Evolutionary conservation across 2,797 vertebrate genomes (phyloP), one percentile per base, ranked within the genome.

Genomic region (Thamnophis elegans): DNA sequence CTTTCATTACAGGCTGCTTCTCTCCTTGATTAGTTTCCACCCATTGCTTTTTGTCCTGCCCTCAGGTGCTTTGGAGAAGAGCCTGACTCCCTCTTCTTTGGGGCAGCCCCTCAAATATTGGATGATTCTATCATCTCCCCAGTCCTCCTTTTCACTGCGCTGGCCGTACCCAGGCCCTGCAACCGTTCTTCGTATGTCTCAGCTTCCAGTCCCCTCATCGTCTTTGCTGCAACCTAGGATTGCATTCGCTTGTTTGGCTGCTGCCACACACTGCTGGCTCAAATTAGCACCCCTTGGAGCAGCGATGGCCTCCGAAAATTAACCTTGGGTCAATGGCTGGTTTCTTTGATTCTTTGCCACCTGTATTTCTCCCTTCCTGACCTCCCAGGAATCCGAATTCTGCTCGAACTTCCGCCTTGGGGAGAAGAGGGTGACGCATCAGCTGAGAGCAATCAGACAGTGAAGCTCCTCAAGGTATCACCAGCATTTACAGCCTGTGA

Each of bases 351-450:
- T n/a, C n/a, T 26, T 59, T 78, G 28, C 60, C 22, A 62, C 28
- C 13, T 12, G 25, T 18, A 32, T 78, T 78, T 13, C 59, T 54
- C 5, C 47, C 55, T 14, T 2, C 25, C 16, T 0, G 2, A 53
- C 16, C 32, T 8, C 5, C 54, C 55, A 93, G 92, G 90, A 36
- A 59, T 93, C 86, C 92, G 26, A 25, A 91, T 93, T 56, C 90
- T 93, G 20, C 92, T 93, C 4, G 92, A 93, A 91, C 86, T 93
- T 59, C 92, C 92, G 5, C 16, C 16, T 14, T 91, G 90, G 90
- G 86, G 47, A 25, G 68, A 89, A 59, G 86, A 42, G 56, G 7
- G 11, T 6, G 86, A 56, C 1, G 1, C 3, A 0, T 12, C 0
- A 1, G 12, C n/a, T 0, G 56, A 55, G 25, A 12, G 2, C 86